Evolutionary conservation across 2,113 vertebrate species (phyloP), one percentile per base, ranked within the genome.

Genomic region (Eonycteris spelaea): DNA sequence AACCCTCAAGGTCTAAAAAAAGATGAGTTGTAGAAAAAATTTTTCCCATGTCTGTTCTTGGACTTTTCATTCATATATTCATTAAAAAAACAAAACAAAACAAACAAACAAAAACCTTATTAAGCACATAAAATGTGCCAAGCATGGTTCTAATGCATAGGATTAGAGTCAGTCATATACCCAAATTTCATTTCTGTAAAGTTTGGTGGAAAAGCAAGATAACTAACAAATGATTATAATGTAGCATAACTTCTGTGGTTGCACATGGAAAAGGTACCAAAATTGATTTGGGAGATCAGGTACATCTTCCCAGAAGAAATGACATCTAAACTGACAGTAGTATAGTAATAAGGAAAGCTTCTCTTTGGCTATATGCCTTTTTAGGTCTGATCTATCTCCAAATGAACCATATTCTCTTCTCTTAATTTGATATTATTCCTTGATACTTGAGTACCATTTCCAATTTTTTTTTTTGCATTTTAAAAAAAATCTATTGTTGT

Each of bases 331-430:
- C 9, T 71, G 59, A 70, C 30, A n/a, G 40, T 35, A 83, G 12
- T 63, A 7, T 38, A 35, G 18, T 73, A n/a, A 38, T 40, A 82
- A 65, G 30, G 57, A 63, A 26, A 43, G 45, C 7, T 53, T 61
- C 38, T 74, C 3, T 94, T 79, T 79, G 28, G 35, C 53, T 88
- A 38, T 90, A 10, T 82, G 22, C 38, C 53, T 67, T 93, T 93
- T 55, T 94, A 86, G 70, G 16, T 96, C 79, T 96, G 40, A 40
- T 71, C 38, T 87, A 68, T 53, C 51, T 96, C 30, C 92, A n/a
- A 97, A 78, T 73, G 30, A 86, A 51, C 12, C 55, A 12, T 88
- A 3, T 88, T 91, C 55, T 53, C 63, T 51, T 88, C 16, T 78
- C 59, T 84, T 91, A 33, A 65, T 65, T 91, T 92, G 10, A 21